Percentiles rank a stretch among this genome's conserved stretches.
Conservation (phyloP, 2,797 vertebrate genomes). For the Mormyrops attenuatus region DNA sequence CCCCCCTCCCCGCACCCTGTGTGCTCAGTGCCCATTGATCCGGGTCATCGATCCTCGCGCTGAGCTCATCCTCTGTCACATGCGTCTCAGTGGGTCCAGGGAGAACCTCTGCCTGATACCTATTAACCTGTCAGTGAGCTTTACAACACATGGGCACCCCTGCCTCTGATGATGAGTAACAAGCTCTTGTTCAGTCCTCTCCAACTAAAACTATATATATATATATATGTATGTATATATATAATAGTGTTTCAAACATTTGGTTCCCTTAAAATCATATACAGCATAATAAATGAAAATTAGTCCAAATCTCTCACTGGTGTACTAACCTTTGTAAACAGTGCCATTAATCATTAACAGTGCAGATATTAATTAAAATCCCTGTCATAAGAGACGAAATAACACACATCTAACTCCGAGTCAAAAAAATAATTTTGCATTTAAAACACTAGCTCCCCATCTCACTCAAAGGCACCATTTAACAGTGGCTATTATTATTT, state of each 20-base stretch:
- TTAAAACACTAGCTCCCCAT: background rate
- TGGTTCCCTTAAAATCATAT: background rate
- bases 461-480: background rate
- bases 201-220: background rate
- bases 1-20: background rate
- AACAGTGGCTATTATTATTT: background rate
- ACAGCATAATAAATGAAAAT: background rate
- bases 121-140: background rate
- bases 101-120: background rate
- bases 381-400: background rate
- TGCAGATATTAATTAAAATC: slow-evolving; percentile 7
- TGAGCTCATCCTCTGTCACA: background rate
- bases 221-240: background rate
- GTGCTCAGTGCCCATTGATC: background rate
- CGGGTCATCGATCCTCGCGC: background rate
- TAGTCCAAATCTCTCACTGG: background rate
- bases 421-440: background rate
- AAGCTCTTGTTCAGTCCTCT: background rate
- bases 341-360: background rate
- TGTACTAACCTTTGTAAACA: background rate
- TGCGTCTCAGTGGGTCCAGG: background rate
- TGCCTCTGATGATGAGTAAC: background rate
- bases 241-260: background rate
- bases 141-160: background rate
- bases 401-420: background rate